Evolutionary conservation across 2,797 vertebrate genomes (phyloP), one percentile per base, ranked within the genome.

Genomic region (Darevskia nairensis): DNA sequence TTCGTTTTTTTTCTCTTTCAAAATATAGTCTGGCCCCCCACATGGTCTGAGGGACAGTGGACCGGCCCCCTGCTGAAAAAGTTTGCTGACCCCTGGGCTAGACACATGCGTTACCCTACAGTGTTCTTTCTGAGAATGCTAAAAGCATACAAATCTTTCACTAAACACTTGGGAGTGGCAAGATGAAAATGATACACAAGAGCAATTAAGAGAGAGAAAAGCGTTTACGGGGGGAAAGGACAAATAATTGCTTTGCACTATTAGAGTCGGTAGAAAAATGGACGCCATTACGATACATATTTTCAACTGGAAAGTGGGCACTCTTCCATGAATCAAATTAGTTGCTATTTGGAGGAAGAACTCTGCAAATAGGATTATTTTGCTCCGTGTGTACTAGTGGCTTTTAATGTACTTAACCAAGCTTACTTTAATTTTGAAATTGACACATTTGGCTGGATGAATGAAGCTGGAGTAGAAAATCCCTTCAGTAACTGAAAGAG

Each of bases 341-440:
- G 61, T 74, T 46, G 44, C 21, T 66, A 35, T 86, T 55, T 84
- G 32, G 8, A 21, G 8, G 39, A 44, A 64, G 10, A 86, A 84
- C 32, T 61, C n/a, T 25, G 11, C 17, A 55, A 84, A 84, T 17
- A 19, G 75, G 11, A 41, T 75, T 29, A 74, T 84, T 74, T 79
- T 66, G 41, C 11, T 64, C 69, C 61, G 27, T 25, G 69, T 46
- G 41, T 46, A 46, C 27, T 21, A 74, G 35, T 23, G 8, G 55
- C 23, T 68, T 78, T 87, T 83, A 27, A 3, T 21, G 13, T 64
- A 61, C 78, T 72, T 41, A 90, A 83, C 46, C 89, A n/a, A 86
- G 77, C 6, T 1, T 76, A 1, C 84, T 91, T 88, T 85, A 32
- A 83, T 78, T 77, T 74, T 64, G 68, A 81, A 74, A 25, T 25